Percentiles rank a stretch among this genome's conserved stretches.
Conservation (phyloP, 2,113 vertebrate genomes). For the Actenoides lindsayi region DNA sequence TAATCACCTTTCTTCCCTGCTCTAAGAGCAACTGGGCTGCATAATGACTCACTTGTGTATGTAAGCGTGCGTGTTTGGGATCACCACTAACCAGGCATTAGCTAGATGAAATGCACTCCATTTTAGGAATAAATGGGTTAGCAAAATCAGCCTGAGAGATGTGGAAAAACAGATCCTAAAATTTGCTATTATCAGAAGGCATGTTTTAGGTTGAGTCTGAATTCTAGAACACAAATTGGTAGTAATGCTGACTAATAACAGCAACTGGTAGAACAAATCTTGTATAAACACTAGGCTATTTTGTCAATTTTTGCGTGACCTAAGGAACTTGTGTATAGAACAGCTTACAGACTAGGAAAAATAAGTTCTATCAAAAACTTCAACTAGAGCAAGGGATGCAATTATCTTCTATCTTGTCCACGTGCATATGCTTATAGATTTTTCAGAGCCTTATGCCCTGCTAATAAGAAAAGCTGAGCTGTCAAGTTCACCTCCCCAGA, state of each 20-base stretch:
- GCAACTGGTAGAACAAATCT: background rate
- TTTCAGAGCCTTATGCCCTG: background rate
- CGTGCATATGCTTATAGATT: background rate
- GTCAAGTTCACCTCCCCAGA: conserved; percentile 3
- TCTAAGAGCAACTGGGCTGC: background rate
- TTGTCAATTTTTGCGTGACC: background rate
- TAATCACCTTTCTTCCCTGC: background rate
- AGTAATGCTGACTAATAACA: background rate
- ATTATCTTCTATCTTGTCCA: too few species aligned
- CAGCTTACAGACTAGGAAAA: background rate
- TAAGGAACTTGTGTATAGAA: background rate
- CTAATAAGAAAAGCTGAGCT: background rate
- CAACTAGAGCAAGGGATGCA: background rate
- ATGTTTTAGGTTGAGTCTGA: background rate
- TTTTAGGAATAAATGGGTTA: background rate
- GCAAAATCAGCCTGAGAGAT: background rate
- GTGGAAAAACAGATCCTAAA: background rate
- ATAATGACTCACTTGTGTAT: background rate
- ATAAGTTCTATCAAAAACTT: background rate
- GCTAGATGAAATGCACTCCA: background rate
- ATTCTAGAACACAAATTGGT: background rate
- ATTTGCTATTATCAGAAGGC: background rate
- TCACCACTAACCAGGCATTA: background rate
- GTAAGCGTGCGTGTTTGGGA: background rate
- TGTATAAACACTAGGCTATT: background rate